These are phyloP conservation scores for Pyrrhosoma nymphula DNA, from an alignment of 2,888 invertebrate genomes.

Conservation along the genomic window DNA sequence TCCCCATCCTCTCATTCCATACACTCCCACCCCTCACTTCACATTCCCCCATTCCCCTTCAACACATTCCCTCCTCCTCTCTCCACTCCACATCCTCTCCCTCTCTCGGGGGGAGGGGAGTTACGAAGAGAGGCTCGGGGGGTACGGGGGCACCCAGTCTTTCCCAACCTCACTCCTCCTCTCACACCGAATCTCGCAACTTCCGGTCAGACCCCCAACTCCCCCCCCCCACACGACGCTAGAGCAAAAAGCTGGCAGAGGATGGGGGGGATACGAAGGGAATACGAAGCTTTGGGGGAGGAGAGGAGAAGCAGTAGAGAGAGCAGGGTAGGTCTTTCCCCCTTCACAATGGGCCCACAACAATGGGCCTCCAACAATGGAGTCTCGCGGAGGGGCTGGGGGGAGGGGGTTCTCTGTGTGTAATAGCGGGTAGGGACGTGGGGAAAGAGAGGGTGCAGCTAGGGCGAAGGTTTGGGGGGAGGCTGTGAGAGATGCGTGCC, in stretches of 20 bases:
- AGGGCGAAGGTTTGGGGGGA: background rate
- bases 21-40: background rate
- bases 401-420: slow-evolving; percentile 16
- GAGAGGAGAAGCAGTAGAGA: background rate
- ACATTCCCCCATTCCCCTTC: background rate
- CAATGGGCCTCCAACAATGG: slow-evolving; percentile 64
- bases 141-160: background rate
- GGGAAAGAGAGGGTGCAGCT: background rate
- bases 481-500: background rate
- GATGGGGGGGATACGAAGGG: background rate
- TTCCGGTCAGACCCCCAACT: slow-evolving; percentile 43
- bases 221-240: background rate
- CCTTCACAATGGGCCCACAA: slow-evolving; percentile 62
- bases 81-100: background rate
- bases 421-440: background rate
- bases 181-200: slow-evolving; percentile 64
- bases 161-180: background rate
- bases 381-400: slow-evolving; percentile 1
- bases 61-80: background rate
- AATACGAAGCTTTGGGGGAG: background rate
- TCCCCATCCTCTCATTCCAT: background rate
- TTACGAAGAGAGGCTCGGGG: background rate
- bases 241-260: background rate
- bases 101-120: background rate
- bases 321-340: background rate